Percentiles rank a stretch among this genome's conserved stretches.
These are phyloP conservation scores for Brachyistius frenatus DNA, from an alignment of 2,113 vertebrate genomes.

Conservation along the genomic window DNA sequence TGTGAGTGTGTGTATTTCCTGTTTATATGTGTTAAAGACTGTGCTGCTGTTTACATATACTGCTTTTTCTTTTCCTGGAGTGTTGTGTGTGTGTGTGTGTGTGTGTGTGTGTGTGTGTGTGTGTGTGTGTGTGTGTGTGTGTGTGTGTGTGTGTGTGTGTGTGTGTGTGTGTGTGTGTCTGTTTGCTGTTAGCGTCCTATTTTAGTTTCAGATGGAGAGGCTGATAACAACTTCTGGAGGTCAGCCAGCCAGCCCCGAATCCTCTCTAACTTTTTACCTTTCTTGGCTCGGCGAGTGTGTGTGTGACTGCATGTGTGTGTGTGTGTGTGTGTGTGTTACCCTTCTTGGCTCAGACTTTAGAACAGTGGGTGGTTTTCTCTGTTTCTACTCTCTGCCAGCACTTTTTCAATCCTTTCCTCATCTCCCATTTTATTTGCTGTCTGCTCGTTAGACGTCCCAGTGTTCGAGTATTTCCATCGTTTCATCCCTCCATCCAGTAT, in stretches of 20 bases:
- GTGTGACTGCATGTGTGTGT: slow-evolving; percentile 6
- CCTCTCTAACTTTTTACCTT: slow-evolving; percentile 61
- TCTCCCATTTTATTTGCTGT: slow-evolving; percentile 22
- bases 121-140: slow-evolving; percentile 20
- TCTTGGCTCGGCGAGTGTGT: slow-evolving; percentile 36
- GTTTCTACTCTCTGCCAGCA: slow-evolving; percentile 53
- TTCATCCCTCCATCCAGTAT: background rate
- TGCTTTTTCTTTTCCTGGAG: background rate
- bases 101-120: slow-evolving; percentile 16
- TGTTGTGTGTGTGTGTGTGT: background rate
- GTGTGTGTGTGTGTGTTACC: slow-evolving; percentile 5
- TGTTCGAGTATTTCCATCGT: slow-evolving; percentile 5
- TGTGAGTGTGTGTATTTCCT: background rate
- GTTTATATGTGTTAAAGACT: background rate
- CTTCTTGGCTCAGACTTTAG: slow-evolving; percentile 39
- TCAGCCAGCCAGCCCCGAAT: slow-evolving; percentile 66
- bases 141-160: background rate
- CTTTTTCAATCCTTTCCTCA: slow-evolving; percentile 28
- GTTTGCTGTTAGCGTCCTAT: slow-evolving; percentile 13
- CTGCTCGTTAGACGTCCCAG: slow-evolving; percentile 5
- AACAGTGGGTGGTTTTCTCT: slow-evolving; percentile 66
- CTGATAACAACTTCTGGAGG: slow-evolving; percentile 66
- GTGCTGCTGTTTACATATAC: background rate
- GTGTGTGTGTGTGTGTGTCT: background rate
- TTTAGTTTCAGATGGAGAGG: slow-evolving; percentile 50